Conservation (phyloP, 2,888 invertebrate species). For the Onthophagus sagittarius region DNA sequence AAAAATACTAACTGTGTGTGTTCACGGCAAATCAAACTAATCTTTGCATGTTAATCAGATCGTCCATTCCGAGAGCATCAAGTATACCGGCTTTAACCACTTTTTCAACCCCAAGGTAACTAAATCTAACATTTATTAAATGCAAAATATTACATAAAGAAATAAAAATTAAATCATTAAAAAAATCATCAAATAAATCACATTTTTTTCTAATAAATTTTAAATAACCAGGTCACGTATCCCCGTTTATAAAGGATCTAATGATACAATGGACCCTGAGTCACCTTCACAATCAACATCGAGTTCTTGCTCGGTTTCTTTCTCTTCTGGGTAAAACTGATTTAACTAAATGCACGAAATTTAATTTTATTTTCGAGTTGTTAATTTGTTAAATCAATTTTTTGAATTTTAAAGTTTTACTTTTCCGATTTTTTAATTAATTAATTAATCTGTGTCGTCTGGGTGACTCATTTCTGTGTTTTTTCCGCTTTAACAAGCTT, state of each 20-base stretch:
- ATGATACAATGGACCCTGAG: slow-evolving; percentile 44
- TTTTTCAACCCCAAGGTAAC: slow-evolving; percentile 71
- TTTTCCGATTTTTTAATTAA: not conserved
- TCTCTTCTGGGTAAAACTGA: slow-evolving; percentile 47
- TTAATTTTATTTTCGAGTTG: slow-evolving; percentile 27
- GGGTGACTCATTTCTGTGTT: slow-evolving; percentile 25
- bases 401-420: slow-evolving; percentile 5
- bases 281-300: slow-evolving; percentile 45
- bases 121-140: slow-evolving; percentile 23
- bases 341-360: not conserved
- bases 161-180: not conserved
- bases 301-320: slow-evolving; percentile 49
- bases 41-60: slow-evolving; percentile 49
- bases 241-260: slow-evolving; percentile 64
- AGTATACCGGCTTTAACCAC: slow-evolving; percentile 84
- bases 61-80: slow-evolving; percentile 84
- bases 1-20: slow-evolving; percentile 12
- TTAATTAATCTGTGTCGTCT: not conserved
- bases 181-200: not conserved
- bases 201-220: slow-evolving; percentile 14
- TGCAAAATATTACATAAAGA: no score
- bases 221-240: slow-evolving; percentile 57
- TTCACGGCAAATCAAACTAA: slow-evolving; percentile 16
- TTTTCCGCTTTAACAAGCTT: slow-evolving; percentile 36
- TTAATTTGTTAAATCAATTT: slow-evolving; percentile 31